A percentile compares a stretch with the other conserved stretches of the same genome.
phyloP scores from a whole-genome alignment of 2,888 invertebrate species.

The Agriotes lineatus region DNA sequence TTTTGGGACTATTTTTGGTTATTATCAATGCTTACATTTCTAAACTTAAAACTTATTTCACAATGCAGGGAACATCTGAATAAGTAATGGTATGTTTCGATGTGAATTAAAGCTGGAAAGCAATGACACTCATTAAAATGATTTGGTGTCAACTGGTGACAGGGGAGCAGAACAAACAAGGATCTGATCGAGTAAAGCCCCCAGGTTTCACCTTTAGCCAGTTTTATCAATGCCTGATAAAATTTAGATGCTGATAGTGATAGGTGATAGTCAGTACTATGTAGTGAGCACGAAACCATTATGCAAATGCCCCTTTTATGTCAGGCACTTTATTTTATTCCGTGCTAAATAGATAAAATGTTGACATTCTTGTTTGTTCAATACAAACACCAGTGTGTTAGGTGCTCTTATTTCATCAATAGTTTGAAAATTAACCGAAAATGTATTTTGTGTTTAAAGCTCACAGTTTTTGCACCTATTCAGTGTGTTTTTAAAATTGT shows the following conservation, averaged over 20 bases:
- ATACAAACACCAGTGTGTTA: background rate
- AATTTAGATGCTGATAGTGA: background rate
- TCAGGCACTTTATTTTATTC: background rate
- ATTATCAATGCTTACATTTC: too few relatives aligned
- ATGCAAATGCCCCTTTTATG: constrained; percentile 6
- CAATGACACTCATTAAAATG: too few relatives aligned
- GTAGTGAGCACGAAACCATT: background rate
- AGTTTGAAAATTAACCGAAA: background rate
- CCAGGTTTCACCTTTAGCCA: background rate
- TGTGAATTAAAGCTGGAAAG: too few relatives aligned
- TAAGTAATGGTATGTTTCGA: too few relatives aligned
- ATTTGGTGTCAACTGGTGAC: constrained; percentile 13
- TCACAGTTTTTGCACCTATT: too few relatives aligned
- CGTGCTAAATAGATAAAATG: background rate
- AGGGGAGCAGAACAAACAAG: background rate
- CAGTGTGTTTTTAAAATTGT: too few relatives aligned
- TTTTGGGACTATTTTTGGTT: too few relatives aligned
- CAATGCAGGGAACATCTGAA: too few relatives aligned
- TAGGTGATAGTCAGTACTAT: background rate
- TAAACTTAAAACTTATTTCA: too few relatives aligned
- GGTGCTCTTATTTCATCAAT: background rate
- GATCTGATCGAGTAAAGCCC: background rate
- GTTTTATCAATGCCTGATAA: background rate
- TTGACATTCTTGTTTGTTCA: constrained; percentile 1
- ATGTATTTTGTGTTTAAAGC: background rate